Percentiles rank a stretch among this genome's conserved stretches.
These are phyloP conservation scores for Carcharodon carcharias DNA, from an alignment of 2,797 vertebrate species.

Conservation along the genomic window DNA sequence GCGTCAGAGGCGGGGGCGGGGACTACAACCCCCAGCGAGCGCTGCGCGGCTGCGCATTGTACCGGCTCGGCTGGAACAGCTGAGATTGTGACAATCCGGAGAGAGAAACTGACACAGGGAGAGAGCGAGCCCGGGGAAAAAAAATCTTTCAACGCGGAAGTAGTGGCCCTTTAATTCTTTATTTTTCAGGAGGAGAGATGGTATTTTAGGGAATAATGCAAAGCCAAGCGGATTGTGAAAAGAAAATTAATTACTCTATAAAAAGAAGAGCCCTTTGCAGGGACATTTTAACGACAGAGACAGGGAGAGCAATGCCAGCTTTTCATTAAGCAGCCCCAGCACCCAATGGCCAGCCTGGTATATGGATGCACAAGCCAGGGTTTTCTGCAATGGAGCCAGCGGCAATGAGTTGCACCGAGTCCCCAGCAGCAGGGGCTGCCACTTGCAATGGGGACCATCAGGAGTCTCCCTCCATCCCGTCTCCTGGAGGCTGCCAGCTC, in stretches of 20 bases:
- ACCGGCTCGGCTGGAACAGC: neutral
- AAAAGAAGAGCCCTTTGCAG: neutral
- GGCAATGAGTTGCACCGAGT: neutral
- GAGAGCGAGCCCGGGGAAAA: neutral
- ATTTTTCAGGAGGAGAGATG: neutral
- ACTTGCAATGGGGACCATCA: constrained; percentile 20
- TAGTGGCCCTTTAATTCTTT: neutral
- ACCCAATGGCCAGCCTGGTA: neutral
- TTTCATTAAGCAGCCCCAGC: neutral
- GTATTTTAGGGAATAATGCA: neutral
- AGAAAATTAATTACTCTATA: neutral
- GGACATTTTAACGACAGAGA: neutral
- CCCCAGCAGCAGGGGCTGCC: neutral
- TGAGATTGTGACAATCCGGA: neutral
- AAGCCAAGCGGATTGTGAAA: too few species aligned
- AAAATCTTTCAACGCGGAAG: neutral
- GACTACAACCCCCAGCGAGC: constrained; percentile 41
- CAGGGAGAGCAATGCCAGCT: neutral
- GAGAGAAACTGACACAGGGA: neutral
- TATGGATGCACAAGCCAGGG: constrained; percentile 5
- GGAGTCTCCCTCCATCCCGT: neutral
- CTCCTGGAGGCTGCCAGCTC: neutral
- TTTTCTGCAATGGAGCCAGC: constrained; percentile 25
- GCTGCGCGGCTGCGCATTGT: neutral
- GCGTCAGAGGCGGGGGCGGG: neutral